These are phyloP conservation scores for Bufo bufo DNA, from an alignment of 2,113 vertebrate genomes.

Conservation along the genomic window DNA sequence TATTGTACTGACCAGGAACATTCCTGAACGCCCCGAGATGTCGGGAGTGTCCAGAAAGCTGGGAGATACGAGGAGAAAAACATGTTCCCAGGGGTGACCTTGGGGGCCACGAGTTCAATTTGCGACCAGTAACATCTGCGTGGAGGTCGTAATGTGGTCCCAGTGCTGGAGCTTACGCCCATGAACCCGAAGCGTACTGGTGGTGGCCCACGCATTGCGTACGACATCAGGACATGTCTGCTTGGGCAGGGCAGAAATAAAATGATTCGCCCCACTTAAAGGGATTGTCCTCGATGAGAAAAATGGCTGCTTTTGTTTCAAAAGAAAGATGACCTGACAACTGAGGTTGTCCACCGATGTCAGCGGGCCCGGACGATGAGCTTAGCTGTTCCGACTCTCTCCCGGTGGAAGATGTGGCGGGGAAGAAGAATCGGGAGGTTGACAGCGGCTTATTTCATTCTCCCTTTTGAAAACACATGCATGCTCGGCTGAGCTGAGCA, in stretches of 20 bases:
- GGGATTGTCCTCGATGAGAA: no score
- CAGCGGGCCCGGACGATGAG: no score
- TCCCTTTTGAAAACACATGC: no score
- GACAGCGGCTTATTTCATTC: no score
- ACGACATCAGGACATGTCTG: not conserved
- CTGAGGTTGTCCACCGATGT: no score
- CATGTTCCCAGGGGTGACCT: not conserved
- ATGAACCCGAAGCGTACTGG: not conserved
- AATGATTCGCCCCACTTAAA: no score
- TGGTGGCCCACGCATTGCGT: not conserved
- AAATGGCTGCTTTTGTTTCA: no score
- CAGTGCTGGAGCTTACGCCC: not conserved
- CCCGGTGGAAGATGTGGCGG: no score
- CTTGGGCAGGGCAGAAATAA: no score
- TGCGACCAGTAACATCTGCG: not conserved
- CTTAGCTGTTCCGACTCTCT: no score
- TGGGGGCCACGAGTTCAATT: not conserved
- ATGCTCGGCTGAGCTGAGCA: no score
- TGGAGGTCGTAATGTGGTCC: not conserved
- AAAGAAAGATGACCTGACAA: not conserved
- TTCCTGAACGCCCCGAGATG: not conserved
- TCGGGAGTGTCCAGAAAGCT: conserved; percentile 1
- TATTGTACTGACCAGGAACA: conserved; percentile 2
- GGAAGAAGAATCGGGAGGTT: no score
- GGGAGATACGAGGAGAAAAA: not conserved